Conservation (phyloP, 92 coral and sea anemone species). For the Scolanthus callimorphus region DNA sequence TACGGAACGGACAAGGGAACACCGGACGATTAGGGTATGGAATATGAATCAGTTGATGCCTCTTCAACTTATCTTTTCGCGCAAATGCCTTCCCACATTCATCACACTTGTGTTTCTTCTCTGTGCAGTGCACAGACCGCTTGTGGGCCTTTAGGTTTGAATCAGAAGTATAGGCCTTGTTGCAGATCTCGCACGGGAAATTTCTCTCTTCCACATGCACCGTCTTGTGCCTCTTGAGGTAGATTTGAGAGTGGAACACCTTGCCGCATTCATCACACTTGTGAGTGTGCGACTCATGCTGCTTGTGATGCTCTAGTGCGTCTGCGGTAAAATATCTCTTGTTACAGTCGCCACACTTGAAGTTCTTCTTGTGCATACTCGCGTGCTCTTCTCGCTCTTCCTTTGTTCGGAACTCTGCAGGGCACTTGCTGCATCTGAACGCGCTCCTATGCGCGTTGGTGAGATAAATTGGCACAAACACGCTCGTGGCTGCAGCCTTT, state of each 20-base stretch:
- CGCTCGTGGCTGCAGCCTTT: slow-evolving; percentile 81
- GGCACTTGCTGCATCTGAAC: slow-evolving; percentile 83
- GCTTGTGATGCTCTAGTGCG: slow-evolving; percentile 67
- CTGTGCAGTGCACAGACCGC: slow-evolving; percentile 81
- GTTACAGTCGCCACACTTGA: slow-evolving; percentile 80
- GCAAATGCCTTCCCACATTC: slow-evolving; percentile 97
- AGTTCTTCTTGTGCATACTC: slow-evolving; percentile 79
- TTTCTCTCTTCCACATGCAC: slow-evolving; percentile 73
- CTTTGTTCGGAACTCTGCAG: slow-evolving; percentile 54
- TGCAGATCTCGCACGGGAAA: slow-evolving; percentile 79
- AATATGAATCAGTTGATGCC: slow-evolving; percentile 86
- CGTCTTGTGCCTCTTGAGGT: slow-evolving; percentile 77
- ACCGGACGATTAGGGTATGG: slow-evolving; percentile 90
- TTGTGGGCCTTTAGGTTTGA: slow-evolving; percentile 80
- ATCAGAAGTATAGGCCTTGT: slow-evolving; percentile 60
- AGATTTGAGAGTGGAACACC: slow-evolving; percentile 66
- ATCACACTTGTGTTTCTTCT: slow-evolving; percentile 88
- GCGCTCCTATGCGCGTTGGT: slow-evolving; percentile 50
- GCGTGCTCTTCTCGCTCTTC: slow-evolving; percentile 77
- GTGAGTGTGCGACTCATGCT: slow-evolving; percentile 70
- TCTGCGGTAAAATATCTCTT: slow-evolving; percentile 74
- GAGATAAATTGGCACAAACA: slow-evolving; percentile 77
- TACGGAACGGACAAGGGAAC: slow-evolving; percentile 91
- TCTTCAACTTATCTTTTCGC: slow-evolving; percentile 91
- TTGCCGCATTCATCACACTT: slow-evolving; percentile 82